phyloP scores from a whole-genome alignment of 2,888 invertebrate species.

The Gandaritis pyraliata region DNA sequence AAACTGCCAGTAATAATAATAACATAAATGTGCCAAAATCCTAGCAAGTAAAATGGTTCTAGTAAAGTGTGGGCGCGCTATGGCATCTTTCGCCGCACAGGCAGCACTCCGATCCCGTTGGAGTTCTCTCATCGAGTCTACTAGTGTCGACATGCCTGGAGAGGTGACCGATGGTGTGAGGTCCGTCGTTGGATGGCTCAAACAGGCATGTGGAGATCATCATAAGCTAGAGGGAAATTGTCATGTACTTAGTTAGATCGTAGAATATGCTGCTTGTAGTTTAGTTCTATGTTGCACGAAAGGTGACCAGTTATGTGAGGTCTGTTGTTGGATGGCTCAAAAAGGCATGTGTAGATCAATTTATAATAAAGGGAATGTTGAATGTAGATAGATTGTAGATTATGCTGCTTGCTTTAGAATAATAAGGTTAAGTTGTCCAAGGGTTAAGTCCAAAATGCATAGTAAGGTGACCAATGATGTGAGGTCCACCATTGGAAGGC shows the following conservation, averaged over 20 bases:
- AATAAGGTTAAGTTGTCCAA: neutral
- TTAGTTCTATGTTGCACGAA: no score
- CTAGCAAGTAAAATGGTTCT: conserved; percentile 60
- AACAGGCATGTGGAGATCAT: conserved; percentile 85
- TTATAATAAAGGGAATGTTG: conserved; percentile 5
- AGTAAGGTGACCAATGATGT: conserved; percentile 87
- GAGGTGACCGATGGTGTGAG: conserved; percentile 89
- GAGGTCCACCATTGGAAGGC: conserved; percentile 91
- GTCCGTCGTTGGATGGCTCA: conserved; percentile 92
- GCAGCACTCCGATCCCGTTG: conserved; percentile 89
- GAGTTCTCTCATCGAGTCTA: conserved; percentile 89
- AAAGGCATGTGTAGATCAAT: conserved; percentile 84
- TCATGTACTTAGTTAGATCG: neutral
- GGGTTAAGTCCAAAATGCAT: conserved; percentile 69
- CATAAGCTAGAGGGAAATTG: conserved; percentile 7
- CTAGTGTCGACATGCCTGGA: conserved; percentile 86
- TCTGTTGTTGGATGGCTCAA: conserved; percentile 93
- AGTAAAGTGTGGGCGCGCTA: conserved; percentile 68
- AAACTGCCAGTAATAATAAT: neutral
- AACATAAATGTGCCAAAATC: neutral
- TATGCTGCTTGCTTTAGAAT: conserved; percentile 1
- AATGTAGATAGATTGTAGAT: neutral
- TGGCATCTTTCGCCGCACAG: conserved; percentile 89
- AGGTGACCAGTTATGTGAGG: conserved; percentile 88
- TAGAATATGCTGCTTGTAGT: neutral